These are phyloP conservation scores for Proteles cristata DNA, from an alignment of 2,113 vertebrate species.

Conservation along the genomic window DNA sequence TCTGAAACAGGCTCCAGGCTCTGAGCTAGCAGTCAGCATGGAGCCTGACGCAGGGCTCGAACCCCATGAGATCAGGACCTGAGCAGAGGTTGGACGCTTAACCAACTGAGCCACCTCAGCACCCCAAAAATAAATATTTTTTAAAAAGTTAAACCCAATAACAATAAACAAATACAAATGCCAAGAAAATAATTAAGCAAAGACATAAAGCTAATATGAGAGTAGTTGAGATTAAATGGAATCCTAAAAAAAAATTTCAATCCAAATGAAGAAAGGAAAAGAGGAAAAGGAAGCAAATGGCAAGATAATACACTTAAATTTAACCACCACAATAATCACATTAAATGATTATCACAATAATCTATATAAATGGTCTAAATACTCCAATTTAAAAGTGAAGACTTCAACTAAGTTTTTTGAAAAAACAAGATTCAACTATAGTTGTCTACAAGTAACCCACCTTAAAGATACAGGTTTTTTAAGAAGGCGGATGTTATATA, in stretches of 20 bases:
- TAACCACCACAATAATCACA: background rate
- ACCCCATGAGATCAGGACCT: too few relatives aligned
- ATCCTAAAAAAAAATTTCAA: background rate
- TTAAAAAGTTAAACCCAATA: background rate
- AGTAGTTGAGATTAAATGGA: background rate
- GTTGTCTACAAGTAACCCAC: background rate
- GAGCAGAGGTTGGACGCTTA: too few relatives aligned
- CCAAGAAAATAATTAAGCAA: background rate
- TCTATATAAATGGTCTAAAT: background rate
- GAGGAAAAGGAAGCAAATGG: background rate
- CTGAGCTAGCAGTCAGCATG: too few relatives aligned
- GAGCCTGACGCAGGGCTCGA: too few relatives aligned
- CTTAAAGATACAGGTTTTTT: background rate
- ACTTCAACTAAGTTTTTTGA: background rate
- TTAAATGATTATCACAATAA: background rate
- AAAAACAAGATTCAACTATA: background rate
- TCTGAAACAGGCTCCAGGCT: too few relatives aligned
- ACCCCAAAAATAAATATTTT: background rate
- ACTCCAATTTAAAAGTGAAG: background rate
- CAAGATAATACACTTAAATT: background rate
- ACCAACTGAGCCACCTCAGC: too few relatives aligned
- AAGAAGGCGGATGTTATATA: background rate
- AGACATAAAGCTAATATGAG: background rate
- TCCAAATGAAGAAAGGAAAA: background rate
- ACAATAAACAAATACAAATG: background rate